Percentiles rank a stretch among this genome's conserved stretches.
phyloP scores from a whole-genome alignment of 35 echinoderm and acorn worm species.

The Chiridota heheva region DNA sequence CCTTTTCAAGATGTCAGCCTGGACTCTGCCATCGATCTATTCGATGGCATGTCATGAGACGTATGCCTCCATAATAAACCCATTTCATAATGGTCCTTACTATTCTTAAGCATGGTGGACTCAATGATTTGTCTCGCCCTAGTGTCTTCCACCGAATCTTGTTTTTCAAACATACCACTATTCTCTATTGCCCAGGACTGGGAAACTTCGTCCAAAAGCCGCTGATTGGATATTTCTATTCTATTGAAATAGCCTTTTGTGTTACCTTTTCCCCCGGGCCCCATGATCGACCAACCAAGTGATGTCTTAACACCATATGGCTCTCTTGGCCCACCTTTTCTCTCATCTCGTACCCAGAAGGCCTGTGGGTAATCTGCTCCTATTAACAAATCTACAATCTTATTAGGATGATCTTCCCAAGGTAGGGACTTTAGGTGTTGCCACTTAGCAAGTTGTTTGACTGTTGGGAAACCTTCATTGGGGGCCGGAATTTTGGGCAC shows the following conservation, averaged over 20 bases:
- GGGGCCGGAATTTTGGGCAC: constrained; percentile 40
- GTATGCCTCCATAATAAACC: constrained; percentile 28
- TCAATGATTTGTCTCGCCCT: constrained; percentile 27
- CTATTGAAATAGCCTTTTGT: constrained; percentile 21
- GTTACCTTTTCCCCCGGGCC: constrained; percentile 24
- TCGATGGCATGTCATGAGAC: background rate
- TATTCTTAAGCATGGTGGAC: background rate
- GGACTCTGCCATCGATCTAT: constrained; percentile 2
- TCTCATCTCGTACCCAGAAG: constrained; percentile 39
- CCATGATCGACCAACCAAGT: constrained; percentile 57
- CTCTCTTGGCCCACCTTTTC: constrained; percentile 27
- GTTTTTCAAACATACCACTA: constrained; percentile 2
- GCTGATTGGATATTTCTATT: constrained; percentile 22
- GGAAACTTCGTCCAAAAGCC: constrained; percentile 14
- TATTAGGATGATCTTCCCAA: background rate
- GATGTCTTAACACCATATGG: constrained; percentile 46
- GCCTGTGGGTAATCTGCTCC: constrained; percentile 54
- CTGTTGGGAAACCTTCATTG: constrained; percentile 28
- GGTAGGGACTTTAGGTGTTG: constrained; percentile 33
- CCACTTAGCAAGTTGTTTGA: constrained; percentile 28
- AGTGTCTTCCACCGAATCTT: constrained; percentile 46
- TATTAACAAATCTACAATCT: constrained; percentile 29
- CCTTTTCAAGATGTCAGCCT: constrained; percentile 3
- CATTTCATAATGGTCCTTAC: constrained; percentile 37
- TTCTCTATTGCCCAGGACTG: constrained; percentile 37